Evolutionary conservation across 2,797 vertebrate species (phyloP).

Genomic region (Lagorchestes hirsutus): DNA sequence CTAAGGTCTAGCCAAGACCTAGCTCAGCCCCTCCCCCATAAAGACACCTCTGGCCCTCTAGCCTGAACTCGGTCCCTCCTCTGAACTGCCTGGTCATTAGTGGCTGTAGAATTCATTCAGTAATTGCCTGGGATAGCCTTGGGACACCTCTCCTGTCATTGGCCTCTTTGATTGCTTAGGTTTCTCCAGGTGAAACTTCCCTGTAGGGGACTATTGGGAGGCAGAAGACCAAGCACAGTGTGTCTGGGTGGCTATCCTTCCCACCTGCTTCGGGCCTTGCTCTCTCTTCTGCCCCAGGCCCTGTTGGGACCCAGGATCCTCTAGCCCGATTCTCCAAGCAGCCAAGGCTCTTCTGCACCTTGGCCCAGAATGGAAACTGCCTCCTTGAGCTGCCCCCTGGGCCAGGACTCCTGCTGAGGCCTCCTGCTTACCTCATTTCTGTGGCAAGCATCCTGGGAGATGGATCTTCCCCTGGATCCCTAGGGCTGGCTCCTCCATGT

Average conservation of each 20-base stretch:
- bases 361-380: not conserved
- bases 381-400: not conserved
- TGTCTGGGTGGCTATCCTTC: no score
- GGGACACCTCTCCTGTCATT: not conserved
- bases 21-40: not conserved
- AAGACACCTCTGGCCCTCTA: not conserved
- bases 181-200: not conserved
- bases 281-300: not conserved
- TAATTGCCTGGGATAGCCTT: not conserved
- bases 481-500: not conserved
- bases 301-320: not conserved
- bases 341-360: not conserved
- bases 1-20: not conserved
- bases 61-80: not conserved
- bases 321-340: not conserved
- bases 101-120: not conserved
- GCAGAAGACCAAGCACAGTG: no score
- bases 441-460: not conserved
- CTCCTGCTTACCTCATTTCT: not conserved
- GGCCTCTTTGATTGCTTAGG: not conserved
- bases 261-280: no score
- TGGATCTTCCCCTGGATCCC: not conserved
- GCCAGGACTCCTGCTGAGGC: fast-evolving
- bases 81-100: not conserved
- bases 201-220: not conserved